These are phyloP conservation scores for Pelochelys cantorii DNA, from an alignment of 2,797 vertebrate species.

Conservation along the genomic window DNA sequence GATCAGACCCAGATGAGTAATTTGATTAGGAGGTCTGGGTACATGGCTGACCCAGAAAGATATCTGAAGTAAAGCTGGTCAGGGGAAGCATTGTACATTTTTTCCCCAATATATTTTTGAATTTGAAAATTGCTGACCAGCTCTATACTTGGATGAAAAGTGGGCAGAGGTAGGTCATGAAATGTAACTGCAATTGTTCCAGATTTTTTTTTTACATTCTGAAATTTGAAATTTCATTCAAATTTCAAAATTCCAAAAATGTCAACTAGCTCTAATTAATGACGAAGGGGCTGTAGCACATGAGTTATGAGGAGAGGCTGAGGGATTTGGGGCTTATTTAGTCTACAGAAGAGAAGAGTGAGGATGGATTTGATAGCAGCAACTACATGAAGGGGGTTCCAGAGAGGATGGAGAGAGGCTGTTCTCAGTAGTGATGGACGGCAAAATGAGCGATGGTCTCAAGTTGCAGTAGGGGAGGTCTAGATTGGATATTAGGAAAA, in stretches of 20 bases:
- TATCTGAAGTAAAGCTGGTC: neutral
- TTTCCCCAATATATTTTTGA: neutral
- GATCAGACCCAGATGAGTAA: neutral
- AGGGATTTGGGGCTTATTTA: too few species aligned
- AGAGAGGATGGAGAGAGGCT: too few species aligned
- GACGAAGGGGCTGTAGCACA: too few species aligned
- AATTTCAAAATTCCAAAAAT: neutral
- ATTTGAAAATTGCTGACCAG: neutral
- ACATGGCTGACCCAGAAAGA: neutral
- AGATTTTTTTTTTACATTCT: neutral
- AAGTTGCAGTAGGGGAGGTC: too few species aligned
- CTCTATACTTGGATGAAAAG: neutral
- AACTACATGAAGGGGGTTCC: too few species aligned
- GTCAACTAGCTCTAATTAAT: neutral
- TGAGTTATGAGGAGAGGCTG: too few species aligned
- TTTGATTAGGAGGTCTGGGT: neutral
- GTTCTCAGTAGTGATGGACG: too few species aligned
- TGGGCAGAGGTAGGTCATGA: neutral
- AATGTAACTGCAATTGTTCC: neutral
- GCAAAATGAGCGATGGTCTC: too few species aligned
- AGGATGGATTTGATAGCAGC: too few species aligned
- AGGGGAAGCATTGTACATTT: neutral
- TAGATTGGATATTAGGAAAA: too few species aligned
- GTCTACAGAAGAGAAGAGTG: too few species aligned
- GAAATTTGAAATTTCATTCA: neutral